These are phyloP conservation scores for Progne subis DNA, from an alignment of 2,113 vertebrate genomes.

Conservation along the genomic window DNA sequence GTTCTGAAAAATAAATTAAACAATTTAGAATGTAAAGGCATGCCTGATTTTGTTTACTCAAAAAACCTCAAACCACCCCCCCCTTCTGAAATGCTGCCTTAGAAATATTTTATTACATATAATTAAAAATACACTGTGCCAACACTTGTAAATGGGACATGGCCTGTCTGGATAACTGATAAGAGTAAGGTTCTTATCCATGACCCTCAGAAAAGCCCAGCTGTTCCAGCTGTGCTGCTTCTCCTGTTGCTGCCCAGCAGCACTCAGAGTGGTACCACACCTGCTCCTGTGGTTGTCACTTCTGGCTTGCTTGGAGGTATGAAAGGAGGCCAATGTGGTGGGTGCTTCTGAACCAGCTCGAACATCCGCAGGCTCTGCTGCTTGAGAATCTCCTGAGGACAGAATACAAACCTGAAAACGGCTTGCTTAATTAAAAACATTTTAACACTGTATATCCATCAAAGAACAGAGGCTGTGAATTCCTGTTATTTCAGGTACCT, in stretches of 20 bases:
- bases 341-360: constrained; percentile 88
- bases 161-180: neutral
- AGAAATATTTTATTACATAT: neutral
- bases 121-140: neutral
- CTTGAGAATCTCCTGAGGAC: constrained; percentile 82
- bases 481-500: neutral
- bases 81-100: neutral
- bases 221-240: neutral
- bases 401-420: neutral
- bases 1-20: constrained; percentile 69
- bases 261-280: constrained; percentile 36
- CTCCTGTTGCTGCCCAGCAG: no score
- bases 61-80: rapidly evolving
- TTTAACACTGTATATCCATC: neutral
- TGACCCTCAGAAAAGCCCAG: neutral
- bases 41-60: neutral
- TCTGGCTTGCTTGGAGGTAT: constrained; percentile 86
- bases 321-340: constrained; percentile 88
- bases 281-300: constrained; percentile 87
- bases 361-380: constrained; percentile 85
- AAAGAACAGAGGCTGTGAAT: neutral
- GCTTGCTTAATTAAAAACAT: neutral
- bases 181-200: neutral
- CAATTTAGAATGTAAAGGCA: neutral
- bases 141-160: neutral